phyloP scores from a whole-genome alignment of 92 coral and sea anemone species.

The Montipora capitata region DNA sequence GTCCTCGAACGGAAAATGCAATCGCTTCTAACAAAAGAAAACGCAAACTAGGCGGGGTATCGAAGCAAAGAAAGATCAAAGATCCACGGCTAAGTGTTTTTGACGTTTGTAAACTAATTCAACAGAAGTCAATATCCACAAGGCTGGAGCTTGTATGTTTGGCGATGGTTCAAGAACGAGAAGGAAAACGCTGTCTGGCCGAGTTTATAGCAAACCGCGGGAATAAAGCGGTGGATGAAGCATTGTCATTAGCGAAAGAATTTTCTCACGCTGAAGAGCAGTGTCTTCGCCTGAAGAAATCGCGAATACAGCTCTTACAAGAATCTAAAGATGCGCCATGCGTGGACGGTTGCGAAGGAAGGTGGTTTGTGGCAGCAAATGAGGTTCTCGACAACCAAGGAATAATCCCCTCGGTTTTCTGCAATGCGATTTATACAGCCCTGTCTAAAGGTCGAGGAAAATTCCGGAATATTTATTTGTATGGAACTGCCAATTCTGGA shows the following conservation, averaged over 20 bases:
- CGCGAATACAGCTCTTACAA: constrained; percentile 9
- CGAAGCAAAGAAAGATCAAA: constrained; percentile 10
- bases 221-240: constrained; percentile 65
- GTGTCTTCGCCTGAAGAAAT: constrained; percentile 18
- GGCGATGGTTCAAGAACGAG: constrained; percentile 53
- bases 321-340: constrained; percentile 11
- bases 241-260: constrained; percentile 41
- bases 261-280: constrained; percentile 46
- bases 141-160: constrained; percentile 47
- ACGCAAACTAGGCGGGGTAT: too few species aligned
- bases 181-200: constrained; percentile 62
- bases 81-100: constrained; percentile 13
- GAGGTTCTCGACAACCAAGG: constrained; percentile 20
- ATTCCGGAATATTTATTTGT: not conserved
- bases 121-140: not conserved
- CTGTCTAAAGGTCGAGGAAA: not conserved
- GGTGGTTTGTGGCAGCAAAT: constrained; percentile 48
- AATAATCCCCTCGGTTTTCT: not conserved
- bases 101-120: constrained; percentile 55
- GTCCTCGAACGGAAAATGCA: too few species aligned
- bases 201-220: constrained; percentile 69
- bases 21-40: too few species aligned
- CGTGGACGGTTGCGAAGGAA: constrained; percentile 29
- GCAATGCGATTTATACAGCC: not conserved
- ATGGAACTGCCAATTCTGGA: constrained; percentile 4